Evolutionary conservation across 2,888 invertebrate genomes (phyloP).

Genomic region (Plagiodera versicolora): DNA sequence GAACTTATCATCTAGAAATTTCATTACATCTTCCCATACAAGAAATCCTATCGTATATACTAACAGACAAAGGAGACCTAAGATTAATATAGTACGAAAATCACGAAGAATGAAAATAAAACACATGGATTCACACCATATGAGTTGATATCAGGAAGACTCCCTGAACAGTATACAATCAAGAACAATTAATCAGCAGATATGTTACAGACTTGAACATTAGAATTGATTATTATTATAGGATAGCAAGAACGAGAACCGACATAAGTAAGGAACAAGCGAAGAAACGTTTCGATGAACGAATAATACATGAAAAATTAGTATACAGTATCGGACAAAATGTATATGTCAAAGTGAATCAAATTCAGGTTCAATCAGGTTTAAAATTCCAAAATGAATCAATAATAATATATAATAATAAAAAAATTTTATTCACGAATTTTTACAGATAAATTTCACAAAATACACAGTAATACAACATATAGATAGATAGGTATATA

Average conservation of each 20-base stretch:
- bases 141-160: conserved; percentile 22
- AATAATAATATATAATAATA: no score
- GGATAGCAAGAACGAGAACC: conserved; percentile 20
- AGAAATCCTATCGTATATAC: not conserved
- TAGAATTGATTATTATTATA: conserved; percentile 21
- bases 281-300: conserved; percentile 20
- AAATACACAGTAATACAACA: no score
- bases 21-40: not conserved
- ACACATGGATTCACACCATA: conserved; percentile 23
- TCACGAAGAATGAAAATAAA: not conserved
- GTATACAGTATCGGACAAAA: conserved; percentile 23
- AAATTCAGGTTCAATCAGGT: no score
- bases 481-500: no score
- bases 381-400: not conserved
- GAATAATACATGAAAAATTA: conserved; percentile 2
- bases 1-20: not conserved
- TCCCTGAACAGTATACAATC: conserved; percentile 24
- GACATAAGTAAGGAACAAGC: conserved; percentile 23
- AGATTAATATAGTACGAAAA: not conserved
- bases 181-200: conserved; percentile 25
- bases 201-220: conserved; percentile 26
- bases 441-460: no score
- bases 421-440: no score
- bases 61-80: not conserved
- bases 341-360: conserved; percentile 9